Conservation (phyloP, 1,140 invertebrate species). For the Drosophila melanogaster region Release_6_plus_ISO1_MT NC_004354.4:9836501-9837000, state of each 20-base stretch:
- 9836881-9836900: slow-evolving; percentile 35
- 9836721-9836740: slow-evolving; percentile 95
- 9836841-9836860: slow-evolving; percentile 7
- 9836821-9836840: not conserved
- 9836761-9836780: slow-evolving; percentile 95
- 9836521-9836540: no score
- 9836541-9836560: no score
- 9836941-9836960: slow-evolving; percentile 38
- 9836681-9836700: slow-evolving; percentile 96
- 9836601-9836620: slow-evolving; percentile 95
- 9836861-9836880: slow-evolving; percentile 29
- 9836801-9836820: slow-evolving; percentile 90
- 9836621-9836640: slow-evolving; percentile 97
- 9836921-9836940: slow-evolving; percentile 4
- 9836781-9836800: slow-evolving; percentile 95
- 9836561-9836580: no score
- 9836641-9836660: slow-evolving; percentile 89
- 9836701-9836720: slow-evolving; percentile 97
- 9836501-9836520: no score
- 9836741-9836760: slow-evolving; percentile 94
- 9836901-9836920: slow-evolving; percentile 60
- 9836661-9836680: slow-evolving; percentile 86
- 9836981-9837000: slow-evolving; percentile 71
- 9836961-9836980: slow-evolving; percentile 58
- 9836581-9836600: slow-evolving; percentile 88